Evolutionary conservation across 2,888 invertebrate species (phyloP).

Genomic region (Synergus laeviventris): DNA sequence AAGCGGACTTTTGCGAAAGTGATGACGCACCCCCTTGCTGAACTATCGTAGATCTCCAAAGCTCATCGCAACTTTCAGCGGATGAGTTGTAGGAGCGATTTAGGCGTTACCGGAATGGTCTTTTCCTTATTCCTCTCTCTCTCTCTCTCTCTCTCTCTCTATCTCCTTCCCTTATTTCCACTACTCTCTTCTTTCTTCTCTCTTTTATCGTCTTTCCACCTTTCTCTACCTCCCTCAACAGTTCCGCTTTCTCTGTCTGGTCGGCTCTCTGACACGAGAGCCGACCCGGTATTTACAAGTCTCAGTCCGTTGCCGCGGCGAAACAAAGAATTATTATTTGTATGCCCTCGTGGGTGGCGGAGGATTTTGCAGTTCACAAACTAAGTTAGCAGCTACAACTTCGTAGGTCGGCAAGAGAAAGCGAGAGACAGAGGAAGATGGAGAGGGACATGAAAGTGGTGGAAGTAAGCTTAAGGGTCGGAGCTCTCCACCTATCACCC

Average conservation of each 20-base stretch:
- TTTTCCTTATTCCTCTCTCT: slow-evolving; percentile 54
- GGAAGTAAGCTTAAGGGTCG: slow-evolving; percentile 32
- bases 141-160: slow-evolving; percentile 47
- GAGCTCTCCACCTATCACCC: slow-evolving; percentile 1
- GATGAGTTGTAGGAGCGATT: slow-evolving; percentile 75
- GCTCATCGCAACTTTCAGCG: slow-evolving; percentile 73
- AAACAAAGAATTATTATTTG: slow-evolving; percentile 75
- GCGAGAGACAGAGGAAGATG: slow-evolving; percentile 14
- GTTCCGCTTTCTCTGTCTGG: slow-evolving; percentile 52
- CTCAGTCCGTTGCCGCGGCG: slow-evolving; percentile 63
- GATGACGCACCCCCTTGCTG: neutral
- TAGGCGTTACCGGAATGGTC: slow-evolving; percentile 72
- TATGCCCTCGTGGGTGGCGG: slow-evolving; percentile 70
- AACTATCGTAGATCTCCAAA: slow-evolving; percentile 69
- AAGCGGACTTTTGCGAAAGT: neutral
- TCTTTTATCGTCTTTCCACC: slow-evolving; percentile 49
- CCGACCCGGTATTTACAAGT: slow-evolving; percentile 72
- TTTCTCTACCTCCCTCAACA: slow-evolving; percentile 48
- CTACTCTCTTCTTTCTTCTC: slow-evolving; percentile 50
- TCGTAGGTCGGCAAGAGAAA: slow-evolving; percentile 56
- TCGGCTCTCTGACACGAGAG: slow-evolving; percentile 54
- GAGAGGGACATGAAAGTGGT: slow-evolving; percentile 41
- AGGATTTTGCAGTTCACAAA: slow-evolving; percentile 75
- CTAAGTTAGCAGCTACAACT: slow-evolving; percentile 72
- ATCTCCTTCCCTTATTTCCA: slow-evolving; percentile 50